Evolutionary conservation across 1,140 invertebrate genomes (phyloP), one percentile per base, ranked within the genome.

Genomic region (Diorhabda elongata): DNA sequence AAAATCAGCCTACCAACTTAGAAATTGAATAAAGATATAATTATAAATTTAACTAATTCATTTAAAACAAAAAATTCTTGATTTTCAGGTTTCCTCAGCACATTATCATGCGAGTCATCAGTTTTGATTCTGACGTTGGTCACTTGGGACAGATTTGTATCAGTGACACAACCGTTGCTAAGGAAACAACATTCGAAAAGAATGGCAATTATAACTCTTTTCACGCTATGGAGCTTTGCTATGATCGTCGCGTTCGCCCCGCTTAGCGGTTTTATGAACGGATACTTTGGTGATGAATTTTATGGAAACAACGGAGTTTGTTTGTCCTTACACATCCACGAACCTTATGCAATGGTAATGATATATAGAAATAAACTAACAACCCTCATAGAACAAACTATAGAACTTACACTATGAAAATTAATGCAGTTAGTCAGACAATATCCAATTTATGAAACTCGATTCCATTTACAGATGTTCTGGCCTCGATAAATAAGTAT

Each of bases 51-150:
- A 26, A 26, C 26, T 26, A 26, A 26, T 26, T 26, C 26, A 26
- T 26, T 26, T 26, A 26, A 26, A 26, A 26, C 1, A 26, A 26
- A 26, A 26, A 26, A 26, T 1, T 26, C 26, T 26, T 26, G 26
- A 26, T 69, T 75, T 71, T 2, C 81, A 81, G 89, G 89, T 8
- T 87, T 90, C 72, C 78, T 90, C 52, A 88, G 87, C 72, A 91
- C 89, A 11, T 84, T 89, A 62, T 89, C 88, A 61, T 89, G 87
- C 71, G 87, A 90, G 77, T 82, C 87, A 5, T 88, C 87, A 2
- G 88, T 89, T 26, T 78, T 89, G 56, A 85, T 89, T 2, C 81
- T 91, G 3, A 86, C 87, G 0, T 71, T 88, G 56, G 88, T 90
- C 45, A 88, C 89, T 9, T 82, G 87, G 80, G 88, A 90, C 71